These are phyloP conservation scores for Heliconius eleuchia DNA, from an alignment of 1,140 invertebrate species.

Conservation along the genomic window DNA sequence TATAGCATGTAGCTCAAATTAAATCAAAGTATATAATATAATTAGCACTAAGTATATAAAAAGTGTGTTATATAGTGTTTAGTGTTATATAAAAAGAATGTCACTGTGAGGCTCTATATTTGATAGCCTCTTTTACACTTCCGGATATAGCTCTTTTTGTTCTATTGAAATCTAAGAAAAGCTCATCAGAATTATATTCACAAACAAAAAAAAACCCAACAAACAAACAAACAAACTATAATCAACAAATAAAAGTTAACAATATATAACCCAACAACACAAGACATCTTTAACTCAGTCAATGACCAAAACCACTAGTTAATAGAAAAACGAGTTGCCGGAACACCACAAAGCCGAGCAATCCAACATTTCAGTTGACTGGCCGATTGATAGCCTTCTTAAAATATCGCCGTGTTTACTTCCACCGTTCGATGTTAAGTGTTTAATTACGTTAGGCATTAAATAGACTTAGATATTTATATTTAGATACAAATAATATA, in stretches of 20 bases:
- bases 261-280: background rate
- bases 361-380: conserved; percentile 62
- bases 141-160: no score
- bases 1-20: background rate
- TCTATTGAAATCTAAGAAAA: no score
- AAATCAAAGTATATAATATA: no score
- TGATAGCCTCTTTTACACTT: no score
- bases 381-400: conserved; percentile 60
- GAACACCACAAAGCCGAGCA: conserved; percentile 44
- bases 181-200: no score
- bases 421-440: conserved; percentile 50
- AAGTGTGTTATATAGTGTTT: no score
- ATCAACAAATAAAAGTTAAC: background rate
- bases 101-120: no score
- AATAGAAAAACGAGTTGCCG: conserved; percentile 39
- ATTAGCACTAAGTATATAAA: no score
- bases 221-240: background rate
- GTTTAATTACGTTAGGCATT: conserved; percentile 44
- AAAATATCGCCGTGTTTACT: conserved; percentile 62
- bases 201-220: background rate
- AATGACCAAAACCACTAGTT: conserved; percentile 13
- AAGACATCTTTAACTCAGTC: background rate
- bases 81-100: no score
- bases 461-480: background rate
- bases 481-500: background rate